Conservation (phyloP, 2,797 vertebrate genomes). For the Chanos chanos region DNA sequence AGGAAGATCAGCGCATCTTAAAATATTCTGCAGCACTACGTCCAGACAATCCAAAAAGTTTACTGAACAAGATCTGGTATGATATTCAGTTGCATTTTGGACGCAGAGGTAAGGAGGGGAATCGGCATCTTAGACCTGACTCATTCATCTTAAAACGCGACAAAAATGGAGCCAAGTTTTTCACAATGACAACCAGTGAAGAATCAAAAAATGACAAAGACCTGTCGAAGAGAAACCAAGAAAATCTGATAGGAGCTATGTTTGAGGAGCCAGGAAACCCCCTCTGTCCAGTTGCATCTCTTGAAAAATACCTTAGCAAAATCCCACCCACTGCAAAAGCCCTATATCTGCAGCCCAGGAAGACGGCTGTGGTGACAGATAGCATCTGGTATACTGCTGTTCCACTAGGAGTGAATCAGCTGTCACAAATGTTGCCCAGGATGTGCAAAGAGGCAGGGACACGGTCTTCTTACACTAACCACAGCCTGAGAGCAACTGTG, state of each 20-base stretch:
- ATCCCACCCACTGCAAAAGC: slow-evolving; percentile 3
- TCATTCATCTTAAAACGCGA: slow-evolving; percentile 3
- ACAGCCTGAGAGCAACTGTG: slow-evolving; percentile 19
- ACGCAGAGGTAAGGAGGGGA: slow-evolving; percentile 16
- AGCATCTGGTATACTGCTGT: slow-evolving; percentile 18
- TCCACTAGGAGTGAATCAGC: slow-evolving; percentile 35
- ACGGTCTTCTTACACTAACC: slow-evolving; percentile 6
- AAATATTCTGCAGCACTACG: slow-evolving; percentile 19
- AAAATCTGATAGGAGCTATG: slow-evolving; percentile 6
- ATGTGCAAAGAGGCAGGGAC: slow-evolving; percentile 39
- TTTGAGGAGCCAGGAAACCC: slow-evolving; percentile 27
- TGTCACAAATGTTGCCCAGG: slow-evolving; percentile 43
- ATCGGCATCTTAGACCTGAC: slow-evolving; percentile 23
- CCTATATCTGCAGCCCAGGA: slow-evolving; percentile 15
- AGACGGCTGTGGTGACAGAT: slow-evolving; percentile 19
- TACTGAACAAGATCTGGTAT: slow-evolving; percentile 35
- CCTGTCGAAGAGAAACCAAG: not conserved
- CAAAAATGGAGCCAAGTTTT: slow-evolving; percentile 28
- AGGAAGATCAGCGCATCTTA: slow-evolving; percentile 1
- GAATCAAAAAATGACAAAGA: slow-evolving; percentile 16
- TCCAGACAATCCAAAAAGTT: slow-evolving; percentile 16
- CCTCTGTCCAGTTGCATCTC: slow-evolving; percentile 19
- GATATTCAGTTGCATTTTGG: slow-evolving; percentile 39
- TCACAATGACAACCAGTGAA: slow-evolving; percentile 23
- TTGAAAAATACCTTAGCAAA: slow-evolving; percentile 22